A percentile compares a stretch with the other conserved stretches of the same genome.
Conservation (phyloP, 2,888 invertebrate genomes). For the Amblyjoppa fuscipennis region DNA sequence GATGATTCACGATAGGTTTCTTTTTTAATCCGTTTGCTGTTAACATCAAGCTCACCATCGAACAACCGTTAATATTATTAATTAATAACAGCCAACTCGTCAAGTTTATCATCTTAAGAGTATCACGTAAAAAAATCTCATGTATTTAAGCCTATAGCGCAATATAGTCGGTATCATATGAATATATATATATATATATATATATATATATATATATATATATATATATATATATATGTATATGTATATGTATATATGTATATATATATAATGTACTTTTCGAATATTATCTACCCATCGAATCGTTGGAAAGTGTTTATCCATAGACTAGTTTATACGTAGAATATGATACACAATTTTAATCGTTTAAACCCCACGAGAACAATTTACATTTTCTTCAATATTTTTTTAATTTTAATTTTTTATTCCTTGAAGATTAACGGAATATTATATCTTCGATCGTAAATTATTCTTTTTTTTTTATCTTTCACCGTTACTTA, state of each 20-base stretch:
- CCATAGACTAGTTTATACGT: conserved; percentile 21
- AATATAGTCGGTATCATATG: conserved; percentile 21
- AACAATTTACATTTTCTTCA: conserved; percentile 2
- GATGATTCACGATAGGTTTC: conserved; percentile 14
- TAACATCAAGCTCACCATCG: conserved; percentile 38
- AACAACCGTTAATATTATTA: conserved; percentile 44
- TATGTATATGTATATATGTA: no score
- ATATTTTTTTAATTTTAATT: neutral
- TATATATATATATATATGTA: neutral
- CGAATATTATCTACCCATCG: conserved; percentile 35
- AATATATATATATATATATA: conserved; percentile 25
- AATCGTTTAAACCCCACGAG: neutral
- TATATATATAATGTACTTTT: no score
- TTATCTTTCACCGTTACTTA: neutral
- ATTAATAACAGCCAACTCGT: conserved; percentile 61
- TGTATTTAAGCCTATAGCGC: conserved; percentile 47
- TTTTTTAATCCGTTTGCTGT: neutral
- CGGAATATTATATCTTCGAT: neutral
- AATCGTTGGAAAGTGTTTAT: conserved; percentile 25
- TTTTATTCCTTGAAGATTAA: neutral
- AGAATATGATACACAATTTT: conserved; percentile 19
- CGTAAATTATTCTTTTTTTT: neutral
- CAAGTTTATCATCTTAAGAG: conserved; percentile 47
- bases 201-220: conserved; percentile 25
- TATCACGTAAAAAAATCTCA: conserved; percentile 60